Evolutionary conservation across 2,888 invertebrate genomes (phyloP), one percentile per base, ranked within the genome.

Genomic region (Xylota sylvarum): DNA sequence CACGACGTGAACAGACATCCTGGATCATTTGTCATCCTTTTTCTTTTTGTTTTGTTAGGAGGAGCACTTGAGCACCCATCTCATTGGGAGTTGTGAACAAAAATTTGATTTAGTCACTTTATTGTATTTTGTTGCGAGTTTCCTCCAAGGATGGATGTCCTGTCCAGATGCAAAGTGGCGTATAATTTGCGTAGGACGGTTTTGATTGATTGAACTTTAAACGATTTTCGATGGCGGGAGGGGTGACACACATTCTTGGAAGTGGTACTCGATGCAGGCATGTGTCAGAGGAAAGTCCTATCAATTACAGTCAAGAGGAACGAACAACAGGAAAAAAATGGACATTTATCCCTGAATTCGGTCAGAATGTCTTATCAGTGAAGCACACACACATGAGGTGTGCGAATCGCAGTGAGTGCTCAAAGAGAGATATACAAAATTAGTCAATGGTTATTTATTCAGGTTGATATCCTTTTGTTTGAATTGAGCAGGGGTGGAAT

Each of bases 111-210:
- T 78, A 82, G 81, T 82, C 67, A 82, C 81, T 77, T 85, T 48
- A 60, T 69, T 73, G 52, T 70, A 19, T 27, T 55, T 58, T 77
- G 37, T 58, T 58, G 10, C n/a, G 7, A 43, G 23, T 72, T 48
- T 35, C 37, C n/a, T 40, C 32, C 27, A 77, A 60, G 56, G 77
- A 86, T 86, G 78, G 73, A 86, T 86, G 82, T 86, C 82, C 82
- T 86, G 86, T 86, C 82, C 82, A 82, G 78, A 86, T 86, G 81
- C 88, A 79, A 79, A 89, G 89, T 89, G 90, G 89, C 90, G 88
- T 90, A 89, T 90, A 90, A 90, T 90, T 90, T 90, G 90, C 91
- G 90, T 91, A 90, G 90, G 89, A 90, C 50, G 56, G 23, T 37
- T 77, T 77, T 86, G 86, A 86, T 86, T 82, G 86, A 86, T 86